phyloP scores from a whole-genome alignment of 2,888 invertebrate species.

The Scaptomyza parva region DNA sequence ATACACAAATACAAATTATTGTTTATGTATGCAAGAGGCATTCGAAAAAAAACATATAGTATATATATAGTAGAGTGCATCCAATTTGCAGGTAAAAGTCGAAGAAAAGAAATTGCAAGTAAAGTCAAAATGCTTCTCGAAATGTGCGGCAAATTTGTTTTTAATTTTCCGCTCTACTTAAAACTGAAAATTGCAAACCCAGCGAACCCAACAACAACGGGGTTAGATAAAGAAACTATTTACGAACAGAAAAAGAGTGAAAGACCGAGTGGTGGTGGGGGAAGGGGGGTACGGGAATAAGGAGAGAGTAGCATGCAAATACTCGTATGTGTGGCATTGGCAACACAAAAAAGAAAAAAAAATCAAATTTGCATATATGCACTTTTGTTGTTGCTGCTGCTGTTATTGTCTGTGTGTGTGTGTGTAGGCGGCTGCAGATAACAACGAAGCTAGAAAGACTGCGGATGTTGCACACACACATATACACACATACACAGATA shows the following conservation, averaged over 20 bases:
- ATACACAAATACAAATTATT: neutral
- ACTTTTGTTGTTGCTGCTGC: conserved; percentile 50
- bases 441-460: conserved; percentile 32
- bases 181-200: conserved; percentile 68
- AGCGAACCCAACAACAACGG: conserved; percentile 44
- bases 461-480: conserved; percentile 26
- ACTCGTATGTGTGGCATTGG: conserved; percentile 50
- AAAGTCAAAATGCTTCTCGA: conserved; percentile 47
- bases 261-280: too few relatives aligned
- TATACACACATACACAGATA: conserved; percentile 8
- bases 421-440: conserved; percentile 40
- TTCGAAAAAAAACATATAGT: conserved; percentile 4
- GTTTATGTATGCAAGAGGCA: conserved; percentile 3
- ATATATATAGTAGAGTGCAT: conserved; percentile 10
- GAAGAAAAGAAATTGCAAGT: conserved; percentile 22
- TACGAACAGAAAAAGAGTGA: conserved; percentile 26
- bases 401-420: conserved; percentile 14
- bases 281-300: neutral
- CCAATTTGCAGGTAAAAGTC: conserved; percentile 33
- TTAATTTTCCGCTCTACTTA: conserved; percentile 81
- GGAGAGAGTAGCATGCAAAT: conserved; percentile 51
- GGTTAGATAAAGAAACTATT: conserved; percentile 74
- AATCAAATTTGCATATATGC: conserved; percentile 78
- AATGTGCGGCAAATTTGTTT: conserved; percentile 74
- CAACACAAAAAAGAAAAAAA: conserved; percentile 27